A percentile compares a stretch with the other conserved stretches of the same genome.
Conservation (phyloP, 2,113 vertebrate species). For the Microcebus murinus region DNA sequence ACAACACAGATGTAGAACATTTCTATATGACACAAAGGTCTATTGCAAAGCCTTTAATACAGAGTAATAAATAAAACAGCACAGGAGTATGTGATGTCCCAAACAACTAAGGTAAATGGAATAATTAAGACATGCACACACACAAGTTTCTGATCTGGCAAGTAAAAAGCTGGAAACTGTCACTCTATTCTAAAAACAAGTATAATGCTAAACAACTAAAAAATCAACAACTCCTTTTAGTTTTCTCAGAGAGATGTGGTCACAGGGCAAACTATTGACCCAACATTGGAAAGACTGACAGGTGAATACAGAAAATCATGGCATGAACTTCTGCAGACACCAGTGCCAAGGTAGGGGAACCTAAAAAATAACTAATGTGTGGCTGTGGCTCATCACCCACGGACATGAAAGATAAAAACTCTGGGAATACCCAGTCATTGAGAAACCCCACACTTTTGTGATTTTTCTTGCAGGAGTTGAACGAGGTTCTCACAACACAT, state of each 20-base stretch:
- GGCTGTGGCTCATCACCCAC: neutral
- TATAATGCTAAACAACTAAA: neutral
- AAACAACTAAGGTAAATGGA: neutral
- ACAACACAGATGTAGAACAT: neutral
- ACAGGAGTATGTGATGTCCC: neutral
- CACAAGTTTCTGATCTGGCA: neutral
- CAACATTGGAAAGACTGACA: neutral
- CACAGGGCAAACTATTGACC: neutral
- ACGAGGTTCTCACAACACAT: too few species aligned
- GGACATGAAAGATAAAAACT: neutral
- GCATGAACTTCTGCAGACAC: neutral
- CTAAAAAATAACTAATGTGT: neutral
- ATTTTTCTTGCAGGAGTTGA: neutral
- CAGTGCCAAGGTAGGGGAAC: neutral
- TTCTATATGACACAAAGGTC: neutral
- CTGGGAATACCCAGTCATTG: neutral
- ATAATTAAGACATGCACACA: neutral
- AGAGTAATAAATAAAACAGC: neutral
- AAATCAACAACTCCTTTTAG: neutral
- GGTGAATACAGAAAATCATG: neutral
- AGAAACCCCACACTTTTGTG: neutral
- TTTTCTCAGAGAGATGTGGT: neutral
- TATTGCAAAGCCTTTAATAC: neutral
- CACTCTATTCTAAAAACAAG: neutral
- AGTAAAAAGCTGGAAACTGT: neutral